Evolutionary conservation across 2,888 invertebrate species (phyloP), one percentile per base, ranked within the genome.

Genomic region (Xestia c-nigrum): DNA sequence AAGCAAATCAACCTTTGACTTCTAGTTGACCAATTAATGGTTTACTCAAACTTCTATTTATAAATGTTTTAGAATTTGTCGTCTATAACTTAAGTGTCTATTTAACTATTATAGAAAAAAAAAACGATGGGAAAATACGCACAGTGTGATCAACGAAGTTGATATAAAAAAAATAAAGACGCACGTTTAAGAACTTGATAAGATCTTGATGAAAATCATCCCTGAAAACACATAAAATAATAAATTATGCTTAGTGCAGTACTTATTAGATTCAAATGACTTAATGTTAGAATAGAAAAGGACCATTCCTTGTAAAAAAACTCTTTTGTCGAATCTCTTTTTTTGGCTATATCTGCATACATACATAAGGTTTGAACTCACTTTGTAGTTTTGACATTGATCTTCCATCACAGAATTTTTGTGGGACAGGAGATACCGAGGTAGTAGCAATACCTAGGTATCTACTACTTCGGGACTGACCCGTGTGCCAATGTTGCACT

Each of bases 241-340:
- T 74, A 78, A 85, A 78, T 65, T 76, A 76, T 82, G 63, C 76
- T 69, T 81, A 80, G 74, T 76, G 74, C 84, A 82, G 89, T 89
- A 89, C 89, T 89, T 89, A 88, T 71, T 86, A 87, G 72, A 83
- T 85, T 77, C 76, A 80, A 84, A 82, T 81, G 57, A 84, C 75
- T 75, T 82, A 85, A 84, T 81, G 5, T 83, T 81, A 85, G 74
- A 81, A 77, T 87, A 85, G 72, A 75, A 73, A 87, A 83, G 78
- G 74, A 79, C 63, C 72, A 81, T 65, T 81, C 71, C 80, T 83
- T 85, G 59, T 79, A 52, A 81, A 81, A n/a, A 81, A 72, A 81
- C 64, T 87, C 84, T 89, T 79, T 71, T 72, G 71, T 74, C 38
- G 89, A 88, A 88, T 89, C 89, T 89, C 87, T 78, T 55, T 87